These are phyloP conservation scores for Fulmarus glacialis DNA, from an alignment of 2,113 vertebrate genomes.

Conservation along the genomic window DNA sequence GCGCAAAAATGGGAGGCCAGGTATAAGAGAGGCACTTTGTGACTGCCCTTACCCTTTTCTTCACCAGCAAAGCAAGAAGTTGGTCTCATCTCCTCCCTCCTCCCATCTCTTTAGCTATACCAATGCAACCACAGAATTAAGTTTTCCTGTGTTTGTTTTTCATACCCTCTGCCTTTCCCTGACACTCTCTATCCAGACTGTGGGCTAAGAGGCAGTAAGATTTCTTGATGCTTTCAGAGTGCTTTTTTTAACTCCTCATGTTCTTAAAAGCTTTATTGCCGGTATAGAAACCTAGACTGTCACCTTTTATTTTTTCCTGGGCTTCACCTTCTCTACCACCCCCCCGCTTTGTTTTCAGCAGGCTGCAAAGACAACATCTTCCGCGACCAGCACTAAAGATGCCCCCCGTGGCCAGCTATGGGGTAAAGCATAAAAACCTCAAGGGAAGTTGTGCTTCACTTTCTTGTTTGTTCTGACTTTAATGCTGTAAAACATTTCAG, in stretches of 20 bases:
- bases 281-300: background rate
- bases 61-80: background rate
- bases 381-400: background rate
- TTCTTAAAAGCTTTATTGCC: background rate
- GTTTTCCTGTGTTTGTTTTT: background rate
- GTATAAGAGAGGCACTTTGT: background rate
- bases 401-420: background rate
- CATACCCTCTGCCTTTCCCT: background rate
- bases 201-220: background rate
- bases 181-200: background rate
- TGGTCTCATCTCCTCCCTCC: background rate
- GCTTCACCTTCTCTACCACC: background rate
- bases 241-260: background rate
- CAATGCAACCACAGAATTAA: background rate
- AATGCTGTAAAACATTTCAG: background rate
- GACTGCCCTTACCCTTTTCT: background rate
- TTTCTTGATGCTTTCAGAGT: background rate
- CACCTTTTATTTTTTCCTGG: background rate
- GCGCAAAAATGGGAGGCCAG: background rate
- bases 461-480: background rate
- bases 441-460: background rate
- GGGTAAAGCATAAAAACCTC: background rate
- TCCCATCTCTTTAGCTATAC: background rate
- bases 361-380: background rate
- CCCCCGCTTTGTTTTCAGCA: background rate